Evolutionary conservation across 2,888 invertebrate genomes (phyloP).

Genomic region (Sabatieria punctata): DNA sequence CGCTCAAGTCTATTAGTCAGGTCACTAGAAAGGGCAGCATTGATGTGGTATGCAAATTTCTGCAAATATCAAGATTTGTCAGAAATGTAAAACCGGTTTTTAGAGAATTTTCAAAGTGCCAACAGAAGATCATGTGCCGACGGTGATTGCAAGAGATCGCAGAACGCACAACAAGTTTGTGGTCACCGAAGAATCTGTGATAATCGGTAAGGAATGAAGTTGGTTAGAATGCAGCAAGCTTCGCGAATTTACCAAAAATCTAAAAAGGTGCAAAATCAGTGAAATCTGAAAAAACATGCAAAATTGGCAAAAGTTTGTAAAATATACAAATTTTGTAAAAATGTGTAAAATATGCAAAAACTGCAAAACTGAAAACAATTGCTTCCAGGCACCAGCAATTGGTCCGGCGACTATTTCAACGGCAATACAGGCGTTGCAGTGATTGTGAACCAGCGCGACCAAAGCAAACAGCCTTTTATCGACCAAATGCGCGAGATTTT

Average conservation of each 20-base stretch:
- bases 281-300: too few species aligned
- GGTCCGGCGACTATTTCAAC: constrained; percentile 90
- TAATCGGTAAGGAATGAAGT: constrained; percentile 59
- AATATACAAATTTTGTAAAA: too few species aligned
- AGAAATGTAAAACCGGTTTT: constrained; percentile 15
- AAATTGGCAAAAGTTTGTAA: too few species aligned
- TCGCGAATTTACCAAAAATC: too few species aligned
- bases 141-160: constrained; percentile 65
- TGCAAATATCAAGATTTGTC: background rate
- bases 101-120: constrained; percentile 82
- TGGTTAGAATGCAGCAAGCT: too few species aligned
- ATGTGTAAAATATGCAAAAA: too few species aligned
- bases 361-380: too few species aligned
- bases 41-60: background rate
- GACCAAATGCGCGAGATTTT: constrained; percentile 61
- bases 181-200: constrained; percentile 81
- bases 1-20: constrained; percentile 16
- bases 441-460: constrained; percentile 35
- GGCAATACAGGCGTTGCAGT: constrained; percentile 72
- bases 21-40: background rate
- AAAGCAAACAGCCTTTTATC: constrained; percentile 42
- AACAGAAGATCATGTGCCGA: constrained; percentile 48
- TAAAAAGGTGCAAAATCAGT: too few species aligned
- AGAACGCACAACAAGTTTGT: constrained; percentile 97
- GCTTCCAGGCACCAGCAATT: constrained; percentile 63